A percentile compares a stretch with the other conserved stretches of the same genome.
Conservation (phyloP, 2,888 invertebrate species). For the Parelbella ahira region DNA sequence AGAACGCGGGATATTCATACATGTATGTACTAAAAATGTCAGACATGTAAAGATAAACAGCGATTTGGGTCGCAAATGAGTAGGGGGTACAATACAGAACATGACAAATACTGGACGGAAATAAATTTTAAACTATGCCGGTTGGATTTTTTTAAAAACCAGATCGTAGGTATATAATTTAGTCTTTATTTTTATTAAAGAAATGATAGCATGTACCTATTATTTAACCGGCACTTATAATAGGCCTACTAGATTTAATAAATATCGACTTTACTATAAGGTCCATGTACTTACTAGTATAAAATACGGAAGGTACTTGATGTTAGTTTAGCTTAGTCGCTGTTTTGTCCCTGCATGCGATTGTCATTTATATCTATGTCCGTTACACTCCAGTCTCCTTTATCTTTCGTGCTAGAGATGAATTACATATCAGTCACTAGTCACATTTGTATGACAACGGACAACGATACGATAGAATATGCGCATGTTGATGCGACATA, state of each 20-base stretch:
- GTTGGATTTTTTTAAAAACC: no score
- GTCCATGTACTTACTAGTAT: constrained; percentile 59
- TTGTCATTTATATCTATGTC: constrained; percentile 38
- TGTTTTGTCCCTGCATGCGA: constrained; percentile 46
- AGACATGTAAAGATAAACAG: no score
- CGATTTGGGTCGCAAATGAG: no score
- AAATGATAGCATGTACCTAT: no score
- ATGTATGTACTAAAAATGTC: no score
- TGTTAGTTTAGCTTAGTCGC: constrained; percentile 65
- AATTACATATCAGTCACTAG: constrained; percentile 58
- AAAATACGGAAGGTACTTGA: constrained; percentile 60
- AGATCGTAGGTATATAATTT: no score
- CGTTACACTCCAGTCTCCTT: constrained; percentile 17
- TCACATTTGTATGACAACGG: constrained; percentile 1
- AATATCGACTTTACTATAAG: constrained; percentile 48
- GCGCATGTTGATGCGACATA: no score
- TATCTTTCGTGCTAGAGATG: constrained; percentile 35
- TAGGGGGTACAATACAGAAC: no score
- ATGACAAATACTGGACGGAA: no score
- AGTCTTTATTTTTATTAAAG: no score
- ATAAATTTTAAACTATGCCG: no score
- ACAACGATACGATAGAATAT: background rate
- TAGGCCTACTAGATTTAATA: constrained; percentile 62
- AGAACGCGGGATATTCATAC: no score
- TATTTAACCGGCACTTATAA: constrained; percentile 36